A percentile compares a stretch with the other conserved stretches of the same genome.
Conservation (phyloP, 2,113 vertebrate genomes). For the Anguilla rostrata region DNA sequence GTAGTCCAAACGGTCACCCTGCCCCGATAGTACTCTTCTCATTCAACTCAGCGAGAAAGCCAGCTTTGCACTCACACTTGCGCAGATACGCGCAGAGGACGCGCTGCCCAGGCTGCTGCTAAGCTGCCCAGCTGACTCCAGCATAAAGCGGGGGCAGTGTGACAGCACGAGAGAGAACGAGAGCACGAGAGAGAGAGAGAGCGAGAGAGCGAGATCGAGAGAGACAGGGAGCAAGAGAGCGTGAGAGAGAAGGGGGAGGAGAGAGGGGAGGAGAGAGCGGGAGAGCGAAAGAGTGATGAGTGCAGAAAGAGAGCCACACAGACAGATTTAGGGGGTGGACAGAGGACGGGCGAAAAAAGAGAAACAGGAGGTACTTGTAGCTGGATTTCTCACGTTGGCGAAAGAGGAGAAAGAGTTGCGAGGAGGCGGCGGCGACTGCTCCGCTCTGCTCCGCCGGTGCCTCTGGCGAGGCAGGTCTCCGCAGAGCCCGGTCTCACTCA, state of each 20-base stretch:
- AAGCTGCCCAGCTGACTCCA: slow-evolving; percentile 59
- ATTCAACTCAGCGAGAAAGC: slow-evolving; percentile 41
- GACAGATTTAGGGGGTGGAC: slow-evolving; percentile 48
- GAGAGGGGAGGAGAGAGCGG: slow-evolving; percentile 23
- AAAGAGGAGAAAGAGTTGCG: not conserved
- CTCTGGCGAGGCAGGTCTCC: slow-evolving; percentile 14
- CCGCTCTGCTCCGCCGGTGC: not conserved
- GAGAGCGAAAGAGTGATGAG: slow-evolving; percentile 14
- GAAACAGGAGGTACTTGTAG: not conserved
- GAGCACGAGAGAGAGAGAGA: slow-evolving; percentile 40
- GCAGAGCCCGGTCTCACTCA: not conserved
- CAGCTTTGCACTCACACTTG: slow-evolving; percentile 29
- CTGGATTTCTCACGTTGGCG: slow-evolving; percentile 23
- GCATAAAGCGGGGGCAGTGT: slow-evolving; percentile 56
- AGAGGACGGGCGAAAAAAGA: slow-evolving; percentile 38
- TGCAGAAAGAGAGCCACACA: slow-evolving; percentile 18
- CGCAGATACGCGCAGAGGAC: slow-evolving; percentile 53
- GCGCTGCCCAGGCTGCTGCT: slow-evolving; percentile 18
- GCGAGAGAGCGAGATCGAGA: slow-evolving; percentile 31
- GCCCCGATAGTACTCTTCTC: slow-evolving; percentile 37
- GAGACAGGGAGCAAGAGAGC: slow-evolving; percentile 24
- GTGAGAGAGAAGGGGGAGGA: slow-evolving; percentile 26
- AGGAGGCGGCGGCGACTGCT: slow-evolving; percentile 27
- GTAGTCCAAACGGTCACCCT: slow-evolving; percentile 16
- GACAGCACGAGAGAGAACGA: slow-evolving; percentile 48